These are phyloP conservation scores for Xenus cinereus DNA, from an alignment of 2,113 vertebrate species.

Conservation along the genomic window DNA sequence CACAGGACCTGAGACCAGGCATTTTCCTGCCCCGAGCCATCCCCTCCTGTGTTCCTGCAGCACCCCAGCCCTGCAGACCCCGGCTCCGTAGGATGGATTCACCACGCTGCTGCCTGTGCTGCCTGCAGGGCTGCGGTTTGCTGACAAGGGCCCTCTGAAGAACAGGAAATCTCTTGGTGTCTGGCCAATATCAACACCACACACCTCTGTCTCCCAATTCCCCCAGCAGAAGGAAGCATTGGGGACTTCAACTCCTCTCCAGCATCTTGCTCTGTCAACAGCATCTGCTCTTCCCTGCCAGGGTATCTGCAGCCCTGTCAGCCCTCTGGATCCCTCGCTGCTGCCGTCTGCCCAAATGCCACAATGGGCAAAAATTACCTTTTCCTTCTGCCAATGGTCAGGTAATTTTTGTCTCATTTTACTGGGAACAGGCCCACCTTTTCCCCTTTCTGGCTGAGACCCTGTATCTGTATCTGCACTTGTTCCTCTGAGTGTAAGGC, in stretches of 20 bases:
- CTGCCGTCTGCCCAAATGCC: background rate
- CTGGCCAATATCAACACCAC: background rate
- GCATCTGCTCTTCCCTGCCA: background rate
- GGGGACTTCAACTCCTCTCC: background rate
- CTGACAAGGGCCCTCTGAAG: background rate
- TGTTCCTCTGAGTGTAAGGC: background rate
- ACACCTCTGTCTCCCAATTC: background rate
- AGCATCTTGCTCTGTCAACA: background rate
- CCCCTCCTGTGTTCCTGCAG: background rate
- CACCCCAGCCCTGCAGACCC: background rate
- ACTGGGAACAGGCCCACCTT: background rate
- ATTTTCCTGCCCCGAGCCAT: background rate
- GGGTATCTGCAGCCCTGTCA: background rate
- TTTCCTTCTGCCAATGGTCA: background rate
- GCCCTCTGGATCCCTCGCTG: background rate
- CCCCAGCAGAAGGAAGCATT: background rate
- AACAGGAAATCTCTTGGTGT: constrained; percentile 5
- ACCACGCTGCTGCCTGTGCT: background rate
- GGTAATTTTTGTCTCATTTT: background rate
- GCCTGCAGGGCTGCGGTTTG: background rate
- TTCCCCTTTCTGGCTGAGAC: background rate
- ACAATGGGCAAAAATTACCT: background rate
- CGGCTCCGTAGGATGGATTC: background rate
- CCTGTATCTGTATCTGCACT: background rate
- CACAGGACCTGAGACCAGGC: fast-evolving